Evolutionary conservation across 2,888 invertebrate species (phyloP).

Genomic region (Chrysolina oricalcia): DNA sequence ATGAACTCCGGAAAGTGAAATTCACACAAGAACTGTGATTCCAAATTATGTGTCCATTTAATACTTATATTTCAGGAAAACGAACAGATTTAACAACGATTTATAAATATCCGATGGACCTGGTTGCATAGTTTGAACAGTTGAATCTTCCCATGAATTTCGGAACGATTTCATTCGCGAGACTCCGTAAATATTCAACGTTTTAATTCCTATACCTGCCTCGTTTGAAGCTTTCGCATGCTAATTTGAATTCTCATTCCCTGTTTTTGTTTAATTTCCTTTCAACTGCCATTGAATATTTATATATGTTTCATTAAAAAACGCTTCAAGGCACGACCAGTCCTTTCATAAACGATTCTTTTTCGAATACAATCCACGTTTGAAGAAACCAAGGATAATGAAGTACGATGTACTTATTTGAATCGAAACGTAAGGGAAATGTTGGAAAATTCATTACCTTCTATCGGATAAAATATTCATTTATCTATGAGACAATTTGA

Average conservation of each 20-base stretch:
- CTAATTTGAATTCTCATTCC: constrained; percentile 44
- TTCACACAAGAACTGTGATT: too few species aligned
- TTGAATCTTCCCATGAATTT: not conserved
- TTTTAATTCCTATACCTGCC: constrained; percentile 1
- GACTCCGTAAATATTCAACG: constrained; percentile 6
- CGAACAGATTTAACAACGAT: not conserved
- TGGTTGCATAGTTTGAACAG: not conserved
- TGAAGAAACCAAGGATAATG: constrained; percentile 40
- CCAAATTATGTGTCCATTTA: too few species aligned
- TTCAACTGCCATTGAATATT: constrained; percentile 50
- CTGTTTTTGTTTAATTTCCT: constrained; percentile 53
- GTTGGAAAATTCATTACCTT: not conserved
- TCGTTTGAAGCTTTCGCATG: constrained; percentile 32
- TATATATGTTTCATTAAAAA: constrained; percentile 52
- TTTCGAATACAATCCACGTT: constrained; percentile 39
- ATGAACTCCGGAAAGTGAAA: too few species aligned
- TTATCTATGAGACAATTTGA: not conserved
- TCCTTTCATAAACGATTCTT: constrained; percentile 44
- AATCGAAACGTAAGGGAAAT: constrained; percentile 36
- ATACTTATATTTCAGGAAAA: not conserved
- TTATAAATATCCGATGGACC: not conserved
- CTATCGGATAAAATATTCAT: not conserved
- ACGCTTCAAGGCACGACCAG: constrained; percentile 36
- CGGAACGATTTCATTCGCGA: not conserved
- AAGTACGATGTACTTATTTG: constrained; percentile 39